Conservation (phyloP, 2,888 invertebrate genomes). For the Tupiocoris notatus region DNA sequence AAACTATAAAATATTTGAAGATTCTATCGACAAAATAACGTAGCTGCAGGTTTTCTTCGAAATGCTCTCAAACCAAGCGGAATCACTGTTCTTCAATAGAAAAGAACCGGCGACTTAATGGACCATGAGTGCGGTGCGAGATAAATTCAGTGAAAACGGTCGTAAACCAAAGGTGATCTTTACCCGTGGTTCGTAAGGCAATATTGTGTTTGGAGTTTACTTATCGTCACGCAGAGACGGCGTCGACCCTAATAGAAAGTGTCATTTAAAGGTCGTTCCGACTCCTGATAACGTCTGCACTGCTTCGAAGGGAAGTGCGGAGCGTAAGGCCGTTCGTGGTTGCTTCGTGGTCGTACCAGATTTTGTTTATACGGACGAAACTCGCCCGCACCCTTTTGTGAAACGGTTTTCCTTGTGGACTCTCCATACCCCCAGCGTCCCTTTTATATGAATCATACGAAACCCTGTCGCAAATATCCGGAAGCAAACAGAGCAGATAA, state of each 20-base stretch:
- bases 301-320: slow-evolving; percentile 1
- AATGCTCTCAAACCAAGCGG: too few species aligned
- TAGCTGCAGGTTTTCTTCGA: too few species aligned
- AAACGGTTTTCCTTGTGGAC: background rate
- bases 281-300: slow-evolving; percentile 16
- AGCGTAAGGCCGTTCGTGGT: background rate
- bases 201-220: slow-evolving; percentile 35
- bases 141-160: background rate
- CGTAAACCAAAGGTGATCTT: slow-evolving; percentile 15
- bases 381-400: background rate
- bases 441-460: slow-evolving; percentile 37
- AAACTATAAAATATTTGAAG: too few species aligned
- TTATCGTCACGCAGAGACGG: slow-evolving; percentile 22
- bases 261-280: slow-evolving; percentile 39
- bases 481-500: slow-evolving; percentile 45
- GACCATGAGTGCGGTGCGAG: background rate
- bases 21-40: too few species aligned
- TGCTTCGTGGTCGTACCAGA: background rate
- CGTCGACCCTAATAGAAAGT: slow-evolving; percentile 33
- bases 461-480: slow-evolving; percentile 38
- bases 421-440: background rate
- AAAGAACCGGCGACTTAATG: background rate
- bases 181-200: slow-evolving; percentile 4
- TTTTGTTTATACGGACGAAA: background rate
- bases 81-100: too few species aligned